Conservation (phyloP, 2,797 vertebrate genomes). For the Gorsachius magnificus region DNA sequence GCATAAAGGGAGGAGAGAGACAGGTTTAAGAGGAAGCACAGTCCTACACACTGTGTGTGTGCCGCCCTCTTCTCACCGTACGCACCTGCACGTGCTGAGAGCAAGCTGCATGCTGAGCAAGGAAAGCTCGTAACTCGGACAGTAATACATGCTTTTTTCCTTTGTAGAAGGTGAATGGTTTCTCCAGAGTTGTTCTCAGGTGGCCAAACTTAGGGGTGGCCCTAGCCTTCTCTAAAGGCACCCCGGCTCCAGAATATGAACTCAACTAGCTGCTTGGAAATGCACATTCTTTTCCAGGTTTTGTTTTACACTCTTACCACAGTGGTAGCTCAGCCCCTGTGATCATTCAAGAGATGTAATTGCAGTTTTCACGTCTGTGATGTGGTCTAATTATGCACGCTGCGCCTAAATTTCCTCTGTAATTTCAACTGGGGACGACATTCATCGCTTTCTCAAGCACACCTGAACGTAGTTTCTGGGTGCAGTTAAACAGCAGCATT, state of each 20-base stretch:
- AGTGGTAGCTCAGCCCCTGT: background rate
- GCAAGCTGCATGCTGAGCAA: background rate
- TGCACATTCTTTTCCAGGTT: background rate
- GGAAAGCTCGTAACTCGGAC: background rate
- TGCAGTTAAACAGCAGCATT: background rate
- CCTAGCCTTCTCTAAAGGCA: background rate
- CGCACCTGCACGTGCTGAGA: rapidly evolving
- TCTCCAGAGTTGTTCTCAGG: background rate
- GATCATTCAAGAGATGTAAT: background rate
- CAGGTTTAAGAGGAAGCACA: background rate
- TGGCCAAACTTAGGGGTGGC: background rate
- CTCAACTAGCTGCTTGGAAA: background rate
- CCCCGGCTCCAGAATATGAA: too few species aligned
- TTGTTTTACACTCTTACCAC: background rate
- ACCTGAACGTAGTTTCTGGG: background rate
- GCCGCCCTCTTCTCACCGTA: too few species aligned
- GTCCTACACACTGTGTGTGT: background rate
- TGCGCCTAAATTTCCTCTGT: background rate
- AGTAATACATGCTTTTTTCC: background rate
- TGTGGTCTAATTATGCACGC: background rate
- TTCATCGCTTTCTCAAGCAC: background rate
- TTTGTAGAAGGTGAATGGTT: background rate
- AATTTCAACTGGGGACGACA: background rate
- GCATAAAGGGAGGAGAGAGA: background rate
- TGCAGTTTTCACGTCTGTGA: background rate